Conservation (phyloP, 2,797 vertebrate genomes). For the Clarias platycephalus region DNA sequence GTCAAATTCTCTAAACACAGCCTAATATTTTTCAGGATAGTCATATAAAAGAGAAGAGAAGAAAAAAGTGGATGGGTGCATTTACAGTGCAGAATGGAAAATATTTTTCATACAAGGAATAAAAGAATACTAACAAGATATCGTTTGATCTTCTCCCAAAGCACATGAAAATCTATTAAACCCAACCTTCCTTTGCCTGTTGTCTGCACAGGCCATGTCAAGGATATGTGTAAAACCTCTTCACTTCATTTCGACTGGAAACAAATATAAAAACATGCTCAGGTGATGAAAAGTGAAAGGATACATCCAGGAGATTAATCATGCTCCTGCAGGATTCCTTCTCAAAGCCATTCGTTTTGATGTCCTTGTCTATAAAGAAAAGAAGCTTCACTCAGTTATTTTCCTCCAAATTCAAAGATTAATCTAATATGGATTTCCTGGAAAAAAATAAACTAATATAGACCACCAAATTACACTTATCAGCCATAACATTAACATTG, state of each 20-base stretch:
- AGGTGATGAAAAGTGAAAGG: slow-evolving; percentile 22
- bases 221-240: slow-evolving; percentile 45
- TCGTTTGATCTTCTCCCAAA: slow-evolving; percentile 81
- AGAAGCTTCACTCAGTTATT: not conserved
- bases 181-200: slow-evolving; percentile 78
- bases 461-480: not conserved
- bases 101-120: not conserved
- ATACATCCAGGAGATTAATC: slow-evolving; percentile 72
- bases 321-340: slow-evolving; percentile 79
- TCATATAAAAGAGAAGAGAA: not conserved
- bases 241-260: not conserved
- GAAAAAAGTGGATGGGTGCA: not conserved
- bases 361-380: slow-evolving; percentile 74
- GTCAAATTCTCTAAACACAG: slow-evolving; percentile 80
- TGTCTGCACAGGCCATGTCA: slow-evolving; percentile 65
- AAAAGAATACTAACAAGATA: slow-evolving; percentile 73
- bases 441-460: not conserved
- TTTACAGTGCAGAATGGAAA: not conserved
- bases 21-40: slow-evolving; percentile 57
- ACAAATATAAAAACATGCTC: not conserved
- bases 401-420: not conserved
- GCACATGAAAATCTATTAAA: slow-evolving; percentile 79
- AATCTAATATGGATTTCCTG: not conserved
- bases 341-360: slow-evolving; percentile 80
- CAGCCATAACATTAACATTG: too few species aligned